These are phyloP conservation scores for Ammodytes dubius DNA, from an alignment of 2,113 vertebrate genomes.

Conservation along the genomic window DNA sequence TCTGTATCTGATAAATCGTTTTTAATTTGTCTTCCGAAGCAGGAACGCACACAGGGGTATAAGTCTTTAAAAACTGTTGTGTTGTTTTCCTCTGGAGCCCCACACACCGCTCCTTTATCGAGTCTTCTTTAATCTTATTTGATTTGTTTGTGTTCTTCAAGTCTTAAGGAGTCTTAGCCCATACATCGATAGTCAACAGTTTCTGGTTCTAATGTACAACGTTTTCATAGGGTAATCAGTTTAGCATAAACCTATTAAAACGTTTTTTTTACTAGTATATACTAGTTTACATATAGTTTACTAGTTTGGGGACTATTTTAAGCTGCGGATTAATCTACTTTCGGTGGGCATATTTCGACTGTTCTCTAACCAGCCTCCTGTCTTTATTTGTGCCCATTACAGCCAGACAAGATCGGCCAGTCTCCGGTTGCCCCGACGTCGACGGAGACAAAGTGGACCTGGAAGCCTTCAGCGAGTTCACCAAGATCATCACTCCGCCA, in stretches of 20 bases:
- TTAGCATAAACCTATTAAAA: too few relatives aligned
- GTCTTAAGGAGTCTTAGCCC: not conserved
- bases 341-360: not conserved
- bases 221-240: not conserved
- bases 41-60: constrained; percentile 4
- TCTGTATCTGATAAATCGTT: constrained; percentile 46
- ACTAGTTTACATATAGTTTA: too few relatives aligned
- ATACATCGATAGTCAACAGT: too few relatives aligned
- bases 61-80: constrained; percentile 9
- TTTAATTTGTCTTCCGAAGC: constrained; percentile 59
- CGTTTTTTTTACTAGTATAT: too few relatives aligned
- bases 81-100: constrained; percentile 8
- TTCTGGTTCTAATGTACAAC: not conserved
- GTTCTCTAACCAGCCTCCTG: constrained; percentile 1
- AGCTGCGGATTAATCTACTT: not conserved
- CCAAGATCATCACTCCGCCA: constrained; percentile 99
- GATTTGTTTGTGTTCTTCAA: constrained; percentile 8
- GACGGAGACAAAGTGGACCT: constrained; percentile 96
- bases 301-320: not conserved
- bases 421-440: constrained; percentile 93
- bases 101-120: not conserved
- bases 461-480: constrained; percentile 99
- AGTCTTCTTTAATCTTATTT: constrained; percentile 20
- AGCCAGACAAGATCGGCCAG: constrained; percentile 98
- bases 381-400: not conserved